phyloP scores from a whole-genome alignment of 2,797 vertebrate genomes.

The Tragelaphus oryx region DNA sequence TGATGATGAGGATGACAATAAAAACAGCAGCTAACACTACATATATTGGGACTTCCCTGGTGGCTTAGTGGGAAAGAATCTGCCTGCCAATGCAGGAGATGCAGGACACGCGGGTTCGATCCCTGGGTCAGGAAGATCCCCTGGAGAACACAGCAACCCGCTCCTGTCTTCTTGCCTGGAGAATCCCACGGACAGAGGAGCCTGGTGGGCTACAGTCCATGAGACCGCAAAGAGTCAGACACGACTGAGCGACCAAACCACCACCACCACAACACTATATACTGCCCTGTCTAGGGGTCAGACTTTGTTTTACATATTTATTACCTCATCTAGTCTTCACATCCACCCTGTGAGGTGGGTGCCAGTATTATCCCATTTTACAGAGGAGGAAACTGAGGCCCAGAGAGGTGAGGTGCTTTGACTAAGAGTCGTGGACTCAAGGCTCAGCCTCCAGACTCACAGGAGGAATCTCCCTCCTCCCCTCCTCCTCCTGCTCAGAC shows the following conservation, averaged over 20 bases:
- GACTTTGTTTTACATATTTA: neutral
- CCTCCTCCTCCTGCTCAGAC: fast-evolving
- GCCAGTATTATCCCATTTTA: neutral
- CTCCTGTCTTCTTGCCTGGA: neutral
- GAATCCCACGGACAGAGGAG: neutral
- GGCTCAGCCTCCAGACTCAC: neutral
- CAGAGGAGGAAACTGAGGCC: neutral
- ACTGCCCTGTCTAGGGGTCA: neutral
- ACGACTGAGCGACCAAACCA: neutral
- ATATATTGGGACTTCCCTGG: neutral
- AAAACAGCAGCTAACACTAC: fast-evolving
- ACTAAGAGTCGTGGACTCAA: neutral
- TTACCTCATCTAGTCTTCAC: neutral
- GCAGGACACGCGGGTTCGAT: fast-evolving
- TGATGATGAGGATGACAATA: too few relatives aligned
- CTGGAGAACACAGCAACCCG: neutral
- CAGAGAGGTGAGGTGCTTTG: neutral
- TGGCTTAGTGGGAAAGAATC: neutral
- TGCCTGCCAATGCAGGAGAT: neutral
- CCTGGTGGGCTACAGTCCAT: neutral
- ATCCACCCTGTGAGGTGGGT: neutral
- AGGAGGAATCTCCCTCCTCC: neutral
- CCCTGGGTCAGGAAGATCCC: neutral
- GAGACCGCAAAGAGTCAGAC: neutral
- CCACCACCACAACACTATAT: neutral